Evolutionary conservation across 2,797 vertebrate genomes (phyloP).

Genomic region (Coilia nasus): DNA sequence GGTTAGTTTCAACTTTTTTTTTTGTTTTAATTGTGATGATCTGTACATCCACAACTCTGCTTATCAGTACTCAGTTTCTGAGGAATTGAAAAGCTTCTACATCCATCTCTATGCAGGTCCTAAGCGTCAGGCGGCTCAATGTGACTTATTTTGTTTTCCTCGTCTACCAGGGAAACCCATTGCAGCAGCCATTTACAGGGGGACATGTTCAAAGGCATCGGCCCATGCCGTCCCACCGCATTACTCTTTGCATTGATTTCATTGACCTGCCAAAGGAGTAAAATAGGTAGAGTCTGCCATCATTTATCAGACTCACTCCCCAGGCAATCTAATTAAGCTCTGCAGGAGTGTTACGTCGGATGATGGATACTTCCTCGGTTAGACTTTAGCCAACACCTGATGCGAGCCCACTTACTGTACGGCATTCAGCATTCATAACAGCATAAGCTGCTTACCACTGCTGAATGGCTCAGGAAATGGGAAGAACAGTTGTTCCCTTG

Average conservation of each 20-base stretch:
- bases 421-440: background rate
- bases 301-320: conserved; percentile 42
- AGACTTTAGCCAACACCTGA: background rate
- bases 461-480: background rate
- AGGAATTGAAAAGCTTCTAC: background rate
- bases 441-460: background rate
- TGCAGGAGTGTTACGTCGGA: conserved; percentile 23
- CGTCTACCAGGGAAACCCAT: background rate
- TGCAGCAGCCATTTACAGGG: conserved; percentile 13
- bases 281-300: conserved; percentile 40
- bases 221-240: conserved; percentile 28
- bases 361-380: conserved; percentile 41
- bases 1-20: background rate
- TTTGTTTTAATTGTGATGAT: background rate
- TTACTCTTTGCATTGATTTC: conserved; percentile 45
- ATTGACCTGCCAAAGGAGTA: conserved; percentile 42
- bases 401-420: background rate
- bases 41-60: background rate
- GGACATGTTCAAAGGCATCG: conserved; percentile 33
- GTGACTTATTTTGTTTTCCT: conserved; percentile 31
- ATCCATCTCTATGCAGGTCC: conserved; percentile 1
- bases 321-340: conserved; percentile 44
- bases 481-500: background rate
- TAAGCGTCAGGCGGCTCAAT: conserved; percentile 11
- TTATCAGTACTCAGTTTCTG: background rate